A percentile compares a stretch with the other conserved stretches of the same genome.
These are phyloP conservation scores for Podabrus alpinus DNA, from an alignment of 2,888 invertebrate genomes.

Conservation along the genomic window DNA sequence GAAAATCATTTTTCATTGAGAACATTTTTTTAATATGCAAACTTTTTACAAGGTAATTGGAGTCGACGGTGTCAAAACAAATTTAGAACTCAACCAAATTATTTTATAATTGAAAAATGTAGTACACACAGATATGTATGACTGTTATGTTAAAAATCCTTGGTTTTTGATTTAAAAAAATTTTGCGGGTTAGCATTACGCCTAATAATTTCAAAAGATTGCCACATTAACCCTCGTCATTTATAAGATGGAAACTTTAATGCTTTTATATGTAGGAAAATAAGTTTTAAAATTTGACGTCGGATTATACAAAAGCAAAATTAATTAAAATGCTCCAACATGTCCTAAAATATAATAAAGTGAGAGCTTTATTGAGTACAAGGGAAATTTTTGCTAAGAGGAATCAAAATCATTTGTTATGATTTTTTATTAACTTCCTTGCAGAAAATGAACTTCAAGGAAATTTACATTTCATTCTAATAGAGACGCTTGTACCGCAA, in stretches of 20 bases:
- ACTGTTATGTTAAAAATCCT: no score
- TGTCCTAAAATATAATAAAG: not conserved
- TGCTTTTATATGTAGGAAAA: slow-evolving; percentile 1
- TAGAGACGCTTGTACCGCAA: no score
- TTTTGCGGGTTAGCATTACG: not conserved
- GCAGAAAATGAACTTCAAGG: no score
- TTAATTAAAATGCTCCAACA: not conserved
- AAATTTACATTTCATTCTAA: no score
- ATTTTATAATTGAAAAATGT: not conserved
- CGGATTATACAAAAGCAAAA: not conserved
- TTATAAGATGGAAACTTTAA: slow-evolving; percentile 9
- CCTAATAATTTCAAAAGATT: slow-evolving; percentile 7
- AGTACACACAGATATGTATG: no score
- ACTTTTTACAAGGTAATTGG: not conserved
- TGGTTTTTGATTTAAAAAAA: not conserved
- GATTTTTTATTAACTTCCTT: no score
- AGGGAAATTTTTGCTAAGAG: no score
- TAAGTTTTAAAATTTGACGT: not conserved
- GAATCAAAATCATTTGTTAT: no score
- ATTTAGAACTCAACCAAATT: not conserved
- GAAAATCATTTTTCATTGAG: no score
- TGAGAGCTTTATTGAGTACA: no score
- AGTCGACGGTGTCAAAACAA: not conserved
- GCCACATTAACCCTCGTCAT: slow-evolving; percentile 13
- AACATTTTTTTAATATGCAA: no score